Conservation (phyloP, 2,888 invertebrate species). For the Meliscaeva auricollis region DNA sequence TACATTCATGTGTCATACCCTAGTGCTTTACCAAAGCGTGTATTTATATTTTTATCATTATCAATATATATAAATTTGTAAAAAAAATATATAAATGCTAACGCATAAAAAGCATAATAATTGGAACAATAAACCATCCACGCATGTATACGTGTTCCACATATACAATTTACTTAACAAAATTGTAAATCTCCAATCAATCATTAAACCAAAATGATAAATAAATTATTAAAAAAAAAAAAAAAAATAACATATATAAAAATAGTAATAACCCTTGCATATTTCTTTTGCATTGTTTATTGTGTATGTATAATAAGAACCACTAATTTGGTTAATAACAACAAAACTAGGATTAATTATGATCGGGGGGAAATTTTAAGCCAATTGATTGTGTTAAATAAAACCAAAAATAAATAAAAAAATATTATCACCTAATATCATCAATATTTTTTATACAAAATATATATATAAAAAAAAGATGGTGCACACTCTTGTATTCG, state of each 20-base stretch:
- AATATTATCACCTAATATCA: conserved; percentile 58
- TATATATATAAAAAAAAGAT: conserved; percentile 64
- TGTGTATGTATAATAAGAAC: conserved; percentile 62
- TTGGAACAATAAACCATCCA: conserved; percentile 72
- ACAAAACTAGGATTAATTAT: conserved; percentile 75
- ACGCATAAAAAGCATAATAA: conserved; percentile 74
- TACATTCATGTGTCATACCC: conserved; percentile 74
- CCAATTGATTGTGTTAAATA: conserved; percentile 76
- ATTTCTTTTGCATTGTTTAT: conserved; percentile 60
- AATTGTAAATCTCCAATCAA: conserved; percentile 69
- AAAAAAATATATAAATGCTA: conserved; percentile 52
- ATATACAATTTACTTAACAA: conserved; percentile 58
- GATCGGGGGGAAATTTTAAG: conserved; percentile 69
- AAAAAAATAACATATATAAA: conserved; percentile 44
- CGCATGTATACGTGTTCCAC: conserved; percentile 32
- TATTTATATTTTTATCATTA: conserved; percentile 48
- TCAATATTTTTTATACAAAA: conserved; percentile 63
- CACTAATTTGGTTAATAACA: conserved; percentile 73
- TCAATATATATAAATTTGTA: conserved; percentile 51
- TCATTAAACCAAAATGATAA: conserved; percentile 58
- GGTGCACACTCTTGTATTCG: conserved; percentile 83
- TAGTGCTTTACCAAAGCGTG: conserved; percentile 76
- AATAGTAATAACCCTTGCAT: conserved; percentile 61
- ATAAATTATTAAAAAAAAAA: conserved; percentile 16
- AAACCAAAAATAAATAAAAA: conserved; percentile 63